A percentile compares a stretch with the other conserved stretches of the same genome.
These are phyloP conservation scores for Myodes glareolus DNA, from an alignment of 2,113 vertebrate species.

Conservation along the genomic window DNA sequence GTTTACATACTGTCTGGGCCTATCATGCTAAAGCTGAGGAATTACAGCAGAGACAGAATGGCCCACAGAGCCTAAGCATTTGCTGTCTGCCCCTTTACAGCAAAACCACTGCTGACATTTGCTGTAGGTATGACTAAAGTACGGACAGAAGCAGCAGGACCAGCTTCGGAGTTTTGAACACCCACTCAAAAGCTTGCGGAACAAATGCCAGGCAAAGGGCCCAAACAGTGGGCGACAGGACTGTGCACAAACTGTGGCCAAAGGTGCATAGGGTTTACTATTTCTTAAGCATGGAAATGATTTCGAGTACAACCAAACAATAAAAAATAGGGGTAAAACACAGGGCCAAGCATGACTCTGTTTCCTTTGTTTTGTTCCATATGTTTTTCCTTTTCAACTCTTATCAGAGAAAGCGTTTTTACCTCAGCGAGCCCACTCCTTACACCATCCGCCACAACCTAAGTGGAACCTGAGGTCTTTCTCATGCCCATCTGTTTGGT, in stretches of 20 bases:
- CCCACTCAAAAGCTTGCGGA: not conserved
- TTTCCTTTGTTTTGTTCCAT: slow-evolving; percentile 14
- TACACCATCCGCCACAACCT: not conserved
- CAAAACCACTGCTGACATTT: not conserved
- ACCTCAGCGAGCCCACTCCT: not conserved
- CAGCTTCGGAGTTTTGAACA: not conserved
- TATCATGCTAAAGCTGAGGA: not conserved
- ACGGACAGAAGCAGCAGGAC: not conserved
- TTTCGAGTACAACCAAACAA: slow-evolving; percentile 2
- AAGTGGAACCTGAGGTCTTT: slow-evolving; percentile 45
- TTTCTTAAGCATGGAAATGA: slow-evolving; percentile 1
- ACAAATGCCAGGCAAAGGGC: not conserved
- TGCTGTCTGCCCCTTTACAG: not conserved
- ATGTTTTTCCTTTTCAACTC: not conserved
- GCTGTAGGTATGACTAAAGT: not conserved
- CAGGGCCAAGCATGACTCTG: not conserved
- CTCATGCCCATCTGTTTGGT: slow-evolving; percentile 33
- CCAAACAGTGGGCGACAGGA: not conserved
- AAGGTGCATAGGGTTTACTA: not conserved
- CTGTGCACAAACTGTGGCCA: not conserved
- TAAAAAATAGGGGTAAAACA: not conserved
- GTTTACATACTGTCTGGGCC: not conserved
- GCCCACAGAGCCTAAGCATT: not conserved
- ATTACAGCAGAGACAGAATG: not conserved
- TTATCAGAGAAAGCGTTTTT: slow-evolving; percentile 52